Conservation (phyloP, 1,140 invertebrate genomes). For the Zaprionus taronus region DNA sequence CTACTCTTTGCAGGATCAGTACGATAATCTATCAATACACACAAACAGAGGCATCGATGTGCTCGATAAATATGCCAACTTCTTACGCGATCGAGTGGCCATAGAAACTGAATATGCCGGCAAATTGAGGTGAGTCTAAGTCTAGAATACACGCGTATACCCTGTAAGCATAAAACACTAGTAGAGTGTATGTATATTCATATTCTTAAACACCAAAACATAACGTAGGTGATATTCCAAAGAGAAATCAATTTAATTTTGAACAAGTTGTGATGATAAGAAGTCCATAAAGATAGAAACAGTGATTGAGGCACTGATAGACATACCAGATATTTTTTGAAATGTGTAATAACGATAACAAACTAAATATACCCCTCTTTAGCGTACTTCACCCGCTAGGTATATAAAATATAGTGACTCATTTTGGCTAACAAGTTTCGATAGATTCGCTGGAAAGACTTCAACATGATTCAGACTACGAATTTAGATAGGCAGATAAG, state of each 20-base stretch:
- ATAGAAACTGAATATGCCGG: constrained; percentile 98
- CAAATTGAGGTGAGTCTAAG: constrained; percentile 93
- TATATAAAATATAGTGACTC: neutral
- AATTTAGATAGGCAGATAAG: neutral
- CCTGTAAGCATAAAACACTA: neutral
- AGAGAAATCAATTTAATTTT: neutral
- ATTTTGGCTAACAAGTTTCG: neutral
- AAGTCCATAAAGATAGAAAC: neutral
- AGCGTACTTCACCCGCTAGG: neutral
- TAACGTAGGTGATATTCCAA: too few species aligned
- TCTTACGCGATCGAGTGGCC: constrained; percentile 95
- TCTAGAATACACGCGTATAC: neutral
- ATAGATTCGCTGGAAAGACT: neutral
- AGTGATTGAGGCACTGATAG: too few species aligned
- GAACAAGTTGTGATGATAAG: fast-evolving
- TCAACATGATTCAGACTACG: neutral
- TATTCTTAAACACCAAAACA: too few species aligned
- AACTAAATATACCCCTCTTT: neutral
- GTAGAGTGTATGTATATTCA: neutral
- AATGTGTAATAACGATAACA: neutral
- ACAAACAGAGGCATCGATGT: constrained; percentile 99
- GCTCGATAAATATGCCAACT: constrained; percentile 97
- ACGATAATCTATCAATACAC: constrained; percentile 96
- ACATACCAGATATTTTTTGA: neutral
- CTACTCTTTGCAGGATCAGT: constrained; percentile 94